Conservation (phyloP, 1,140 invertebrate genomes). For the Wasmannia auropunctata region DNA sequence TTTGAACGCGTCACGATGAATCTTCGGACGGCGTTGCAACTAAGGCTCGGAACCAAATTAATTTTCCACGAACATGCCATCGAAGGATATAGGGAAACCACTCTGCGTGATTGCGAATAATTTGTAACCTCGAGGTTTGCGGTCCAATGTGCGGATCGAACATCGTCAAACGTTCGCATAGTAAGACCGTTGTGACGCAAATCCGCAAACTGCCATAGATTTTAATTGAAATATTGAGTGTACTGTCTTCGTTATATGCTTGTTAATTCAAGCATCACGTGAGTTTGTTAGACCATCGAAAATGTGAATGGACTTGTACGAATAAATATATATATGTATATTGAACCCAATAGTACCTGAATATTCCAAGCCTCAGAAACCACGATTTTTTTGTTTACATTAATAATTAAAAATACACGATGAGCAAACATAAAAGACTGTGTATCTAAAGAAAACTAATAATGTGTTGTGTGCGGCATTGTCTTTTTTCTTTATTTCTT, state of each 20-base stretch:
- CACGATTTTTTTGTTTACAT: slow-evolving; percentile 7
- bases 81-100: slow-evolving; percentile 67
- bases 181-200: slow-evolving; percentile 43
- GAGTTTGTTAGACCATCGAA: not conserved
- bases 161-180: slow-evolving; percentile 27
- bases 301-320: not conserved
- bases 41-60: slow-evolving; percentile 53
- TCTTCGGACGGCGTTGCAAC: slow-evolving; percentile 47
- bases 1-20: slow-evolving; percentile 35
- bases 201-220: slow-evolving; percentile 43
- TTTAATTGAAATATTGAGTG: slow-evolving; percentile 48
- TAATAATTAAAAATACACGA: slow-evolving; percentile 5
- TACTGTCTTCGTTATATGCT: not conserved
- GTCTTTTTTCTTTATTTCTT: not conserved
- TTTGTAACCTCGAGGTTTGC: slow-evolving; percentile 66
- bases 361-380: not conserved
- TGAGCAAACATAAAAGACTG: not conserved
- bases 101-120: slow-evolving; percentile 67
- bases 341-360: not conserved
- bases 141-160: slow-evolving; percentile 63
- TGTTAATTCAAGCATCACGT: slow-evolving; percentile 3
- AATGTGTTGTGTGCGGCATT: not conserved
- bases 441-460: not conserved
- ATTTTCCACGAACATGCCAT: slow-evolving; percentile 57
- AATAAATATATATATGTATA: not conserved